A percentile compares a stretch with the other conserved stretches of the same genome.
Evolutionary conservation across 2,888 invertebrate species (phyloP).

Genomic region (Chaitophorus viminalis): DNA sequence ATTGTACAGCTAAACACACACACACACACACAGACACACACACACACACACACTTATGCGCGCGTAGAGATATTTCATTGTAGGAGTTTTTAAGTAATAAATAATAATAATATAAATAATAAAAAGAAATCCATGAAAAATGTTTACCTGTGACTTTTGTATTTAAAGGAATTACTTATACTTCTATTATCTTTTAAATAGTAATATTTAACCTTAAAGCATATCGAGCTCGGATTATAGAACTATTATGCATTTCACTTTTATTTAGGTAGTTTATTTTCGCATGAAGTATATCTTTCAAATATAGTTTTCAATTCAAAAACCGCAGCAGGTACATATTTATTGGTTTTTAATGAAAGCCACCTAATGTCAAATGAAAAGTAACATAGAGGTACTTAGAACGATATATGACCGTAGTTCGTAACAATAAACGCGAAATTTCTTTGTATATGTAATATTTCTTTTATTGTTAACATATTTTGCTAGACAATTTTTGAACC

Average conservation of each 20-base stretch:
- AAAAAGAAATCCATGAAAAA: not conserved
- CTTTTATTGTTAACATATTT: not conserved
- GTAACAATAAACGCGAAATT: conserved; percentile 21
- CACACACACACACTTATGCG: no score
- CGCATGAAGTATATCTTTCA: not conserved
- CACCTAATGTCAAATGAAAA: conserved; percentile 35
- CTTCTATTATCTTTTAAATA: not conserved
- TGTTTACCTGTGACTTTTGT: not conserved
- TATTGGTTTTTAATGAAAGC: conserved; percentile 33
- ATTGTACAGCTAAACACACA: not conserved
- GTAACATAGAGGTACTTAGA: conserved; percentile 38
- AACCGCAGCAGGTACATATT: conserved; percentile 42
- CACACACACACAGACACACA: not conserved
- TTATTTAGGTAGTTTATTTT: not conserved
- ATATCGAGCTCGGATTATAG: not conserved
- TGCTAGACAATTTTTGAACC: conserved; percentile 11
- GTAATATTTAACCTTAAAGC: not conserved
- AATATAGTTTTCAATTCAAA: no score
- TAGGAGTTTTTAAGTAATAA: not conserved
- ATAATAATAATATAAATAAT: no score
- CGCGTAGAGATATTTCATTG: not conserved
- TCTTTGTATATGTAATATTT: conserved; percentile 33
- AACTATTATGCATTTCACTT: not conserved
- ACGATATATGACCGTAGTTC: not conserved
- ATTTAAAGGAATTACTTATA: conserved; percentile 3